Conservation (phyloP, 2,113 vertebrate species). For the Mastomys natalensis region DNA sequence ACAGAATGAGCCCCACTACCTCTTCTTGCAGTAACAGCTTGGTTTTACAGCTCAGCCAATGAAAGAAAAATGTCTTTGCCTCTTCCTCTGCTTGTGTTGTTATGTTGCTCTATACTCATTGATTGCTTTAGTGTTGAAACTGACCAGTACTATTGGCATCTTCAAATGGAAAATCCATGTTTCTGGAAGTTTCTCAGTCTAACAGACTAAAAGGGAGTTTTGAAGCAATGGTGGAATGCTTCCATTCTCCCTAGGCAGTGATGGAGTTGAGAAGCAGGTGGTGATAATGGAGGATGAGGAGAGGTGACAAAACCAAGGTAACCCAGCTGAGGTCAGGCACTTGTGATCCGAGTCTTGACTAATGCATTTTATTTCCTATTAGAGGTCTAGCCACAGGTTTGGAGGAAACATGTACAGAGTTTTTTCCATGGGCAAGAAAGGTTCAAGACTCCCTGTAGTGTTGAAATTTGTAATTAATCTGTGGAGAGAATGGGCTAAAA, state of each 20-base stretch:
- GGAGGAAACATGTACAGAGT: background rate
- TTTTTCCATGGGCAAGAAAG: background rate
- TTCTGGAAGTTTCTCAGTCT: background rate
- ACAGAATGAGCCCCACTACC: background rate
- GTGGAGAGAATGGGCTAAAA: background rate
- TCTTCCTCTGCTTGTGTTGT: constrained; percentile 47
- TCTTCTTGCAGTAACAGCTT: constrained; percentile 12
- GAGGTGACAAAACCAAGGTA: background rate
- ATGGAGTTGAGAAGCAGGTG: background rate
- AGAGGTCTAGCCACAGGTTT: background rate
- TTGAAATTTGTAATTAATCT: background rate
- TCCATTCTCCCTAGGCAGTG: background rate
- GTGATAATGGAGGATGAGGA: background rate
- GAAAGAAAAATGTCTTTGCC: constrained; percentile 45
- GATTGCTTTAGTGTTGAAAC: constrained; percentile 54
- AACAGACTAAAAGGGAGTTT: background rate
- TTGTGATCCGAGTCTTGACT: background rate
- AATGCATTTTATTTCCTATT: background rate
- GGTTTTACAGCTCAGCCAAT: constrained; percentile 41
- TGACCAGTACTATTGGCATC: constrained; percentile 58
- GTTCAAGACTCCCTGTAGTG: no score
- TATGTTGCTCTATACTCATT: background rate
- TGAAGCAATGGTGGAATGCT: background rate
- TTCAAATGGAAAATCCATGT: constrained; percentile 1
- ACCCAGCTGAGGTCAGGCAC: background rate